These are phyloP conservation scores for Rotaria magnacalcarata DNA, from an alignment of 2,888 invertebrate genomes.

Conservation along the genomic window DNA sequence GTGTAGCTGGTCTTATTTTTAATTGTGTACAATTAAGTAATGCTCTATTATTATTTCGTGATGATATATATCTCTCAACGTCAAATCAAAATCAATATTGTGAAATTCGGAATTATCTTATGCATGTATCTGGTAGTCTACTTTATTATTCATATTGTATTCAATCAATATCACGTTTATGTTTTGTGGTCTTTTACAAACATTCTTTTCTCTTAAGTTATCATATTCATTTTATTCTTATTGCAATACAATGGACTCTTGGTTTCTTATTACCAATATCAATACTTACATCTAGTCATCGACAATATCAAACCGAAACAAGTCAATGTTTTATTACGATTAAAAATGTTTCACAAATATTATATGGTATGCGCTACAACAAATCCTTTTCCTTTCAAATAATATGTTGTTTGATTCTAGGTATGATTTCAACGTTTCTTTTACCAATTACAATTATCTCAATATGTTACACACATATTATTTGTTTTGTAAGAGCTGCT, in stretches of 20 bases:
- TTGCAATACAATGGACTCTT: slow-evolving; percentile 1
- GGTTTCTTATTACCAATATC: background rate
- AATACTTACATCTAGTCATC: background rate
- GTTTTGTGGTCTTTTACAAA: background rate
- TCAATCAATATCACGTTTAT: background rate
- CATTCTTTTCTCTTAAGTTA: background rate
- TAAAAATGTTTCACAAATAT: slow-evolving; percentile 1
- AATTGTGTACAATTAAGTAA: slow-evolving; percentile 4
- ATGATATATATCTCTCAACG: background rate
- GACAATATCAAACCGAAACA: background rate
- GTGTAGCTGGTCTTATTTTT: slow-evolving; percentile 8
- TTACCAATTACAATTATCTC: slow-evolving; percentile 6
- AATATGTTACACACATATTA: background rate
- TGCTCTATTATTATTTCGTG: slow-evolving; percentile 28
- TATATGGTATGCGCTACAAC: background rate
- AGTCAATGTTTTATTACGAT: slow-evolving; percentile 22
- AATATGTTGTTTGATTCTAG: background rate
- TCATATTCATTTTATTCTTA: background rate
- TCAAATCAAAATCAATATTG: background rate
- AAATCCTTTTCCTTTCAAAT: background rate
- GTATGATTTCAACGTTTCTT: slow-evolving; percentile 16
- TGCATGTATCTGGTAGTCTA: slow-evolving; percentile 1
- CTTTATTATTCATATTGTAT: slow-evolving; percentile 10
- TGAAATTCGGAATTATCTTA: slow-evolving; percentile 7
- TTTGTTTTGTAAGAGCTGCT: slow-evolving; percentile 2